Conservation (phyloP, 2,888 invertebrate genomes). For the Exephanes ischioxanthus region DNA sequence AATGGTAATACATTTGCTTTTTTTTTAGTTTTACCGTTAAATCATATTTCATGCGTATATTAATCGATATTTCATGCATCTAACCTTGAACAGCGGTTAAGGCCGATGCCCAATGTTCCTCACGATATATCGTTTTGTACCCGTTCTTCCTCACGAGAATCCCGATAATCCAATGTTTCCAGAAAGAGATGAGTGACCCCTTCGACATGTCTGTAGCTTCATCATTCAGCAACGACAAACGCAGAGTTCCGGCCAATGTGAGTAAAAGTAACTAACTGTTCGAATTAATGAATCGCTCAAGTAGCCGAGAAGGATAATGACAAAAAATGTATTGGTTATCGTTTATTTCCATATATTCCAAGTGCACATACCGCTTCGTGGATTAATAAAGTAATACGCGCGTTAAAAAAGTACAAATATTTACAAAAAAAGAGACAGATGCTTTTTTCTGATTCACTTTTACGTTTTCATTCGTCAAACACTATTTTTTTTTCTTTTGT, state of each 20-base stretch:
- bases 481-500: conserved; percentile 38
- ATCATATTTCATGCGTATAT: not conserved
- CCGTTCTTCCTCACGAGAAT: not conserved
- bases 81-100: not conserved
- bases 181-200: not conserved
- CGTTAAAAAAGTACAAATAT: conserved; percentile 83
- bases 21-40: not conserved
- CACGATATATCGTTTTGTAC: not conserved
- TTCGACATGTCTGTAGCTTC: not conserved
- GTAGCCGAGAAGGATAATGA: not conserved
- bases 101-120: not conserved
- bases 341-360: conserved; percentile 37
- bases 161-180: not conserved
- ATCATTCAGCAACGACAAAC: not conserved
- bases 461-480: conserved; percentile 2
- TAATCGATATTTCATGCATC: not conserved
- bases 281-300: not conserved
- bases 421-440: conserved; percentile 77
- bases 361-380: conserved; percentile 37
- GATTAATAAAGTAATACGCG: conserved; percentile 66
- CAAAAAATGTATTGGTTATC: not conserved
- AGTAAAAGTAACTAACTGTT: not conserved
- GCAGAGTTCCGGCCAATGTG: not conserved
- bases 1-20: not conserved
- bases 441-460: conserved; percentile 34